phyloP scores from a whole-genome alignment of 2,888 invertebrate genomes.

The Physocephala rufipes region DNA sequence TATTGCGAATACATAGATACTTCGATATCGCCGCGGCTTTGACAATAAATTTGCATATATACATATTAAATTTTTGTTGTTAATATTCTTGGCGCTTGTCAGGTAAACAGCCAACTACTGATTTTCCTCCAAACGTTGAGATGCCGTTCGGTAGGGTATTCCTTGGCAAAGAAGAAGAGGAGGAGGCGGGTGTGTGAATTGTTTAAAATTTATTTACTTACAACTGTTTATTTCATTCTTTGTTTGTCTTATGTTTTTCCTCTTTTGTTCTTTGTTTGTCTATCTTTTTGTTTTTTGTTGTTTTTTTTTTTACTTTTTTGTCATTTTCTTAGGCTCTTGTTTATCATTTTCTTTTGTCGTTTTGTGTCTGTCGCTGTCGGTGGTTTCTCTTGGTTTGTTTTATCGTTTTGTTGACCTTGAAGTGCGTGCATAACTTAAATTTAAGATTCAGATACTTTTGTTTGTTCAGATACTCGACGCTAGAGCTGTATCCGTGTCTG shows the following conservation, averaged over 20 bases:
- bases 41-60: too few relatives aligned
- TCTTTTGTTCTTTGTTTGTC: background rate
- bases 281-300: background rate
- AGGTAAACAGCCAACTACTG: too few relatives aligned
- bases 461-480: background rate
- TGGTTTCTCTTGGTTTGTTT: background rate
- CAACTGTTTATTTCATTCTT: background rate
- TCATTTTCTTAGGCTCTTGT: background rate
- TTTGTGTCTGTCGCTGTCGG: background rate
- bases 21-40: too few relatives aligned
- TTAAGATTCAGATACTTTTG: background rate
- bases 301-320: background rate
- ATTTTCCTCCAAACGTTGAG: too few relatives aligned
- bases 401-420: slow-evolving; percentile 25
- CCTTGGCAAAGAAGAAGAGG: too few relatives aligned
- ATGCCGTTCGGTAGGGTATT: too few relatives aligned
- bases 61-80: too few relatives aligned
- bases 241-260: background rate
- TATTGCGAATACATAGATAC: too few relatives aligned
- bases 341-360: background rate
- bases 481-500: slow-evolving; percentile 22
- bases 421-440: slow-evolving; percentile 17
- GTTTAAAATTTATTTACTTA: too few relatives aligned
- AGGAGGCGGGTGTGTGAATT: too few relatives aligned
- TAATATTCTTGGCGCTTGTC: too few relatives aligned